phyloP scores from a whole-genome alignment of 92 coral and sea anemone species.

The Pocillopora grandis region DNA sequence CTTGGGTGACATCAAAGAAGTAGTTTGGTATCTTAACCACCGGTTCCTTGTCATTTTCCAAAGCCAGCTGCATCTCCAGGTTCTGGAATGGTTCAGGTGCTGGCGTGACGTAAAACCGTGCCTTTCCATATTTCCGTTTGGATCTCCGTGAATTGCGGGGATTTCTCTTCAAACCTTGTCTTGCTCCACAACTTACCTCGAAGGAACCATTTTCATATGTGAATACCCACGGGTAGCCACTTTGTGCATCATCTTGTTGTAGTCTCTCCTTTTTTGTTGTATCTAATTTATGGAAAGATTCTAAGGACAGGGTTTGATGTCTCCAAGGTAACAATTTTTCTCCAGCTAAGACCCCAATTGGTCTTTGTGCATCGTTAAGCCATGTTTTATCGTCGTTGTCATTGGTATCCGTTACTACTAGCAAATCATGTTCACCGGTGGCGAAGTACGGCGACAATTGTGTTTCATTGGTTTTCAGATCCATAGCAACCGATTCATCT shows the following conservation, averaged over 20 bases:
- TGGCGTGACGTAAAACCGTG: constrained; percentile 14
- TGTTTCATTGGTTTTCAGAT: not conserved
- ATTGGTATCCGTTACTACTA: not conserved
- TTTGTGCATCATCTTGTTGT: not conserved
- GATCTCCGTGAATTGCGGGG: not conserved
- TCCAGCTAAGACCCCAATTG: not conserved
- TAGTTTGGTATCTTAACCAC: constrained; percentile 25
- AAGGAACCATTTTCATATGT: constrained; percentile 1
- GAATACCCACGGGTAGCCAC: not conserved
- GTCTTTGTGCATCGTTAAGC: not conserved
- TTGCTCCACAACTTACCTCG: not conserved
- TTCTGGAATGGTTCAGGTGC: constrained; percentile 7
- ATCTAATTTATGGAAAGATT: not conserved
- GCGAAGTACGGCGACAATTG: not conserved
- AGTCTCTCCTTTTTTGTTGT: not conserved
- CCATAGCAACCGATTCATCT: not conserved
- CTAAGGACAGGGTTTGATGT: not conserved
- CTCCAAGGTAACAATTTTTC: not conserved
- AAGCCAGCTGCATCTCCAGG: not conserved
- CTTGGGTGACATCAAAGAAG: constrained; percentile 7
- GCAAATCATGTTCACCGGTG: constrained; percentile 8
- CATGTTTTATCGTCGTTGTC: not conserved
- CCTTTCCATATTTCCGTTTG: not conserved
- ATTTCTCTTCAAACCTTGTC: not conserved
- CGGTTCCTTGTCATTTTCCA: constrained; percentile 27